Conservation (phyloP, 2,888 invertebrate species). For the Mayetiola destructor region DNA sequence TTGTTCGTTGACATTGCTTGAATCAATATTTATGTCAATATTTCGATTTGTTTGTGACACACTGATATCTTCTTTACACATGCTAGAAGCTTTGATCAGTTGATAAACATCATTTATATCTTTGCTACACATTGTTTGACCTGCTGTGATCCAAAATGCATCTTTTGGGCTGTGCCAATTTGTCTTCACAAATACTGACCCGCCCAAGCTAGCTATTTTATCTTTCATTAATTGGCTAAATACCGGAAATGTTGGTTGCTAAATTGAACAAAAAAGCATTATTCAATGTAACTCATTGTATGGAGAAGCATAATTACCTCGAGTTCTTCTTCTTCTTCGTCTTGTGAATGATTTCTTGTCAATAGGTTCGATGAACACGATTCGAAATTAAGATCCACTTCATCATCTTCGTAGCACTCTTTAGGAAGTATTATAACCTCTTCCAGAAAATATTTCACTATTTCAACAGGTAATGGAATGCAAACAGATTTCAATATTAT, state of each 20-base stretch:
- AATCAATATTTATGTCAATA: not conserved
- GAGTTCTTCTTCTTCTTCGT: slow-evolving; percentile 16
- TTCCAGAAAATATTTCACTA: slow-evolving; percentile 19
- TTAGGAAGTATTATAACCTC: slow-evolving; percentile 21
- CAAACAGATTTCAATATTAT: slow-evolving; percentile 17
- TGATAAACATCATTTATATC: slow-evolving; percentile 22
- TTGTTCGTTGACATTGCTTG: not conserved
- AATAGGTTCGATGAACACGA: no score
- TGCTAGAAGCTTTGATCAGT: slow-evolving; percentile 20
- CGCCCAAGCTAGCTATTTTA: slow-evolving; percentile 14
- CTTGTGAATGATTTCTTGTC: no score
- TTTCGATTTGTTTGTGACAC: not conserved
- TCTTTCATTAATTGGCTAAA: slow-evolving; percentile 18
- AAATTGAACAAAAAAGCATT: not conserved
- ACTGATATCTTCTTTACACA: slow-evolving; percentile 19
- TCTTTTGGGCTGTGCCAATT: slow-evolving; percentile 22
- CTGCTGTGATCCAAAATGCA: slow-evolving; percentile 21
- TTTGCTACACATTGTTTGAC: slow-evolving; percentile 19
- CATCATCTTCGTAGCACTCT: slow-evolving; percentile 18
- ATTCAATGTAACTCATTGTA: not conserved
- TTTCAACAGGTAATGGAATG: slow-evolving; percentile 17
- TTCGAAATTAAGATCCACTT: no score
- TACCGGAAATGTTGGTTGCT: slow-evolving; percentile 20
- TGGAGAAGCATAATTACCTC: not conserved
- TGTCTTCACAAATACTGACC: slow-evolving; percentile 20